phyloP scores from a whole-genome alignment of 2,113 vertebrate species.

The Dipodomys merriami region DNA sequence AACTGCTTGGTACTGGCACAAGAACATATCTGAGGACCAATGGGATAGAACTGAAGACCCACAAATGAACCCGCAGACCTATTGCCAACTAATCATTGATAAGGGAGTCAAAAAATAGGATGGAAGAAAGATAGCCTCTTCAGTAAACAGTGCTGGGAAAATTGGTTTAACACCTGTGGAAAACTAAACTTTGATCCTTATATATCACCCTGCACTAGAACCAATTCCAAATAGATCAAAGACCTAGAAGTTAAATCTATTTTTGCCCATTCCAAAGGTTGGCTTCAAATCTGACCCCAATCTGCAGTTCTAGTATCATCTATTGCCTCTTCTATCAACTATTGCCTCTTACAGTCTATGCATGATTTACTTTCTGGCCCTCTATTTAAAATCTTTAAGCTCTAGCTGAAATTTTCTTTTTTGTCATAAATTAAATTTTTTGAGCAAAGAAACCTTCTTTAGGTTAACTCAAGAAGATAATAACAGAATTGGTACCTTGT shows the following conservation, averaged over 20 bases:
- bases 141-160: too few species aligned
- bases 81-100: too few species aligned
- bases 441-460: constrained; percentile 19
- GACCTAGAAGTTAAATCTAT: neutral
- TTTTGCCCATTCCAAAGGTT: neutral
- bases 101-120: too few species aligned
- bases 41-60: too few species aligned
- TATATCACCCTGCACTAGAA: too few species aligned
- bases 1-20: too few species aligned
- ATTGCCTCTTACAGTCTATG: neutral
- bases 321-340: neutral
- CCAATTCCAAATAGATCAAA: too few species aligned
- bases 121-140: too few species aligned
- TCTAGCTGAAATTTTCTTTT: constrained; percentile 3
- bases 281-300: neutral
- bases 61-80: too few species aligned
- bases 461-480: neutral
- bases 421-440: neutral
- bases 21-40: too few species aligned
- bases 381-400: neutral
- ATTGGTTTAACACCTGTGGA: too few species aligned
- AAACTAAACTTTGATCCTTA: too few species aligned
- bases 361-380: neutral
- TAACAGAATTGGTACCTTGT: neutral
- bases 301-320: neutral